Evolutionary conservation across 1,140 invertebrate species (phyloP).

Genomic region (Micrasema minimum): DNA sequence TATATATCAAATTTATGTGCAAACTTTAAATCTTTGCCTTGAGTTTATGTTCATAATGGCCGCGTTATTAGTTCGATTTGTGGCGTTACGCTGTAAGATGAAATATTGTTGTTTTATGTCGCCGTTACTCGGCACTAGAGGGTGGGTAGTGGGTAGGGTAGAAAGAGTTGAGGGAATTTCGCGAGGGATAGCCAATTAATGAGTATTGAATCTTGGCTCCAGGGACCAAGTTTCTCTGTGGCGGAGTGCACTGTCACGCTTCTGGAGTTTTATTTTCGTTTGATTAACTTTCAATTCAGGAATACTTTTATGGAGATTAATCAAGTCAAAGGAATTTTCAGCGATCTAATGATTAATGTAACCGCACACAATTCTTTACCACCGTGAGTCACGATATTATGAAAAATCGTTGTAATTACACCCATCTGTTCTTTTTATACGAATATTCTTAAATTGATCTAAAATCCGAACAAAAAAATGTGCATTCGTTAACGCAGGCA

Average conservation of each 20-base stretch:
- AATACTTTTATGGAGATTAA: conserved; percentile 24
- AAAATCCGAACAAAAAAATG: too few species aligned
- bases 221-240: conserved; percentile 18
- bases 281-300: conserved; percentile 36
- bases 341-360: too few species aligned
- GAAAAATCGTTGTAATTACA: too few species aligned
- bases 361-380: too few species aligned
- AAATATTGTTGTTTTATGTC: conserved; percentile 55
- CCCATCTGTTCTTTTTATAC: too few species aligned
- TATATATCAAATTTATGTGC: conserved; percentile 55
- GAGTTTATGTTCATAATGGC: conserved; percentile 55
- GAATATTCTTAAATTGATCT: too few species aligned
- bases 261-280: conserved; percentile 22
- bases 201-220: conserved; percentile 46
- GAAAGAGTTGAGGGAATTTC: conserved; percentile 47
- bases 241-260: conserved; percentile 43
- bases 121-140: conserved; percentile 14
- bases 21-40: conserved; percentile 55
- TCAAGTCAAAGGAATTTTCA: conserved; percentile 16
- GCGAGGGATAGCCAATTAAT: conserved; percentile 52
- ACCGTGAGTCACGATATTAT: too few species aligned
- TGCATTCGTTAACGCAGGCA: too few species aligned
- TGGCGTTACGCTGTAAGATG: conserved; percentile 54
- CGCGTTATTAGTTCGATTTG: conserved; percentile 55
- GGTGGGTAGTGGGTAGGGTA: neutral